Base-by-base conservation (phyloP, 1,140 invertebrate species). In the Ganaspis sp. region DNA sequence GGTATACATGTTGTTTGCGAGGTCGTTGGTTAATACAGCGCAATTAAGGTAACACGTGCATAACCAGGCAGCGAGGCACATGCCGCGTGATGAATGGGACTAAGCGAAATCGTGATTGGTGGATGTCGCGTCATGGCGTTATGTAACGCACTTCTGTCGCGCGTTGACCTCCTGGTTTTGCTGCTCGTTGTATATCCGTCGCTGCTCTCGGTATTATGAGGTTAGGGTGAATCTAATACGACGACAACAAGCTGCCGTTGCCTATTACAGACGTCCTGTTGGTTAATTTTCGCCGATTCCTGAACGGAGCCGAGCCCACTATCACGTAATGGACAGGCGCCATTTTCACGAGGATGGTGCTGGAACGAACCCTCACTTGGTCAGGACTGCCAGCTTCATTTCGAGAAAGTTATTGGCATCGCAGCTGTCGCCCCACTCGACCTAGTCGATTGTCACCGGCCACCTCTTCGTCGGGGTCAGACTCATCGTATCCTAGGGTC, bases 381-480 rank as follows among this genome's bases (percentile, higher is more conserved):
- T 73, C 72, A 77, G 82, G 78, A 76, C 73, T 77, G 80, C 74
- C 72, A 54, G 71, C 64, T 81, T 75, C 72, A 76, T 80, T 82
- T 75, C 74, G 42, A 77, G 83, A 84, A 89, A 90, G 90, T 91
- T 91, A 91, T 91, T 91, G 90, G 87, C 76, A 86, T 76, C 83
- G 77, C 90, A 91, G 90, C 90, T 91, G 90, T 91, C 88, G 90
- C 88, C 84, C 73, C 70, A 75, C 75, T 77, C 58, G 79, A 81
- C 84, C 85, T 80, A 88, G 87, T 87, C 89, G 87, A 91, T 91
- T 91, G 89, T 90, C 89, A 90, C 86, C 87, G 87, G 87, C 86
- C 76, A 87, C 82, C 87, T 88, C 85, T 79, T 83, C 79, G 76
- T 74, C 85, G 82, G 85, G 89, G 89, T 90, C 87, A 90, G 89